Conservation (phyloP, 2,113 vertebrate species). For the Anas platyrhynchos region DNA sequence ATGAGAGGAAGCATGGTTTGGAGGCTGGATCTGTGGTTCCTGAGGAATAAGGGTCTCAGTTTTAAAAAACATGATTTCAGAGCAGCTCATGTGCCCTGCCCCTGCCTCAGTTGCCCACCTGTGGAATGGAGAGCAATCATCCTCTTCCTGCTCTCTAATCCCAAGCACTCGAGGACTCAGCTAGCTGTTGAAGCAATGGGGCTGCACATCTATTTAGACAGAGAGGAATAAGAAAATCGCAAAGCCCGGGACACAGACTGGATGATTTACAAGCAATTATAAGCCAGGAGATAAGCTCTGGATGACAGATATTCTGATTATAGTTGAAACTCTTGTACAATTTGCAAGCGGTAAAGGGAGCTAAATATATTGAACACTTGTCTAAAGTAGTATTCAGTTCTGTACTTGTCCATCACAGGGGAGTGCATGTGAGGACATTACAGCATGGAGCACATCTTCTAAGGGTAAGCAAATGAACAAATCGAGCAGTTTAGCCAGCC, state of each 20-base stretch:
- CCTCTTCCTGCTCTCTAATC: neutral
- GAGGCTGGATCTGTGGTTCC: neutral
- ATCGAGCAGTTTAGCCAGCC: neutral
- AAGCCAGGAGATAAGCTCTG: neutral
- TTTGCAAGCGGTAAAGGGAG: neutral
- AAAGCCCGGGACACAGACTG: neutral
- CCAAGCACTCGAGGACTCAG: neutral
- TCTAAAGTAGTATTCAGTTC: neutral
- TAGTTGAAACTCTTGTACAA: neutral
- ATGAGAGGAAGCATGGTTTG: neutral
- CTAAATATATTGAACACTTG: neutral
- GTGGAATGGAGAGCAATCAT: neutral
- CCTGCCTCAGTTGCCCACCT: neutral
- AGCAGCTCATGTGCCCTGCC: neutral
- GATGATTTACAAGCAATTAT: neutral
- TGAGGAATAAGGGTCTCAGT: neutral
- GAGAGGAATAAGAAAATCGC: neutral
- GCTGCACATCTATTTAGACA: neutral
- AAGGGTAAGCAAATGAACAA: neutral
- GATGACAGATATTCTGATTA: slow-evolving; percentile 21
- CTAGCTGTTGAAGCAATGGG: neutral
- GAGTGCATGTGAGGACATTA: neutral
- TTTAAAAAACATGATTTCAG: neutral
- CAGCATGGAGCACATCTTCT: neutral
- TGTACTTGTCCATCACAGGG: neutral